A percentile compares a stretch with the other conserved stretches of the same genome.
phyloP scores from a whole-genome alignment of 2,888 invertebrate species.

The Euphydryas editha region DNA sequence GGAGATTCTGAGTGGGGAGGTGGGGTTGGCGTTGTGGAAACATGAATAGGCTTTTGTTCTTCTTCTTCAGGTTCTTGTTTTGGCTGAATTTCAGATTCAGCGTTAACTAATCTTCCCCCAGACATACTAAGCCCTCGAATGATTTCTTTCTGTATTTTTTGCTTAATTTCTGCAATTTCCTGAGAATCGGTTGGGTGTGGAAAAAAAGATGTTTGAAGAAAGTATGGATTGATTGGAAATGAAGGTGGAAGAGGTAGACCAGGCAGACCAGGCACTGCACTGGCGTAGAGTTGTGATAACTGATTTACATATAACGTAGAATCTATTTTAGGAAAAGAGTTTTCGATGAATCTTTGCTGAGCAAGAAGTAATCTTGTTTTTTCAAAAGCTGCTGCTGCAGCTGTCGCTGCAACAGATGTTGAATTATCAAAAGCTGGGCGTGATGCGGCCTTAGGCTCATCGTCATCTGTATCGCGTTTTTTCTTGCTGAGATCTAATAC shows the following conservation, averaged over 20 bases:
- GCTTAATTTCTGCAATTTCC: constrained; percentile 87
- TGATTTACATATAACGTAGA: constrained; percentile 86
- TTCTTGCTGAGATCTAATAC: constrained; percentile 94
- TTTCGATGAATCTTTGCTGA: constrained; percentile 87
- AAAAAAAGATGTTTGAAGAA: constrained; percentile 85
- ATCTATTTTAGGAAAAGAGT: constrained; percentile 84
- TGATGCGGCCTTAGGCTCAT: constrained; percentile 66
- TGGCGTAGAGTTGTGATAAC: constrained; percentile 84
- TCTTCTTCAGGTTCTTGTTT: constrained; percentile 82
- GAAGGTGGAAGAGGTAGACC: constrained; percentile 82
- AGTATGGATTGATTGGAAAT: constrained; percentile 86
- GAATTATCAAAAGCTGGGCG: constrained; percentile 77
- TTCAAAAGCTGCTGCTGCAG: constrained; percentile 75
- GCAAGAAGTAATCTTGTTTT: constrained; percentile 85
- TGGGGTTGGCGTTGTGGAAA: constrained; percentile 71
- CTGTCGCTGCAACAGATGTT: constrained; percentile 65
- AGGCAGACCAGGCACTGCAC: constrained; percentile 81
- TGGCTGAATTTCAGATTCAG: constrained; percentile 65
- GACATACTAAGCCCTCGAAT: constrained; percentile 87
- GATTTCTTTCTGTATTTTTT: constrained; percentile 86
- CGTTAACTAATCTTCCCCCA: constrained; percentile 85
- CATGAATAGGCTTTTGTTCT: constrained; percentile 74
- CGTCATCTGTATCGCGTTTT: constrained; percentile 73
- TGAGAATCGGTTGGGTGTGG: constrained; percentile 82
- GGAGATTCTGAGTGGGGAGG: constrained; percentile 78